A percentile compares a stretch with the other conserved stretches of the same genome.
phyloP scores from a whole-genome alignment of 2,797 vertebrate genomes.

The Alauda arvensis region DNA sequence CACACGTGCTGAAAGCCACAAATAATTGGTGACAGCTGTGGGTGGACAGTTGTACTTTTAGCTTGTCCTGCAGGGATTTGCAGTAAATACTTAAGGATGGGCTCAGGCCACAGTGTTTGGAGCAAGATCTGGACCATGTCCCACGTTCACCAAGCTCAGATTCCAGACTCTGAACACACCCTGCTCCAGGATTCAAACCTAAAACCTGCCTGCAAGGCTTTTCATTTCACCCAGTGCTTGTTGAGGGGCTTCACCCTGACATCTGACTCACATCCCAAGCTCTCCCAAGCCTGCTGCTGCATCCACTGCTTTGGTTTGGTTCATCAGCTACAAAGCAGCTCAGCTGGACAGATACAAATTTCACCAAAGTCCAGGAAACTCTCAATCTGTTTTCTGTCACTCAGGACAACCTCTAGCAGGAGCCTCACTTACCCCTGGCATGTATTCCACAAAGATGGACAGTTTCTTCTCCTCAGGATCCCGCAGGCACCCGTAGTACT shows the following conservation, averaged over 20 bases:
- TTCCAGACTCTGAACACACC: conserved; percentile 22
- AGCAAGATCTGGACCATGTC: conserved; percentile 5
- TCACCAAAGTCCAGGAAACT: not conserved
- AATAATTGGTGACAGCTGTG: conserved; percentile 51
- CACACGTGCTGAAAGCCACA: conserved; percentile 19
- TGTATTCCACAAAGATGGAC: conserved; percentile 93
- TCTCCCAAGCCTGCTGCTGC: not conserved
- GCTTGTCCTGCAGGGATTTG: conserved; percentile 35
- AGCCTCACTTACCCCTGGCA: conserved; percentile 84
- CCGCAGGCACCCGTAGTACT: conserved; percentile 88
- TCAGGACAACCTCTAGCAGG: not conserved
- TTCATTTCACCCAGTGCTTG: not conserved
- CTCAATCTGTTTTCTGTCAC: not conserved
- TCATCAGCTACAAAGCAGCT: not conserved
- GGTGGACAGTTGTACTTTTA: conserved; percentile 35
- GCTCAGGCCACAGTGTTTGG: not conserved
- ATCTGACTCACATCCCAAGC: not conserved
- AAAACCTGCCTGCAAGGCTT: not conserved
- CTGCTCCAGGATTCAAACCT: conserved; percentile 8
- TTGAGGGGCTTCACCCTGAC: not conserved
- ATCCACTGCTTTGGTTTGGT: not conserved
- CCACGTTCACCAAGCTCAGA: conserved; percentile 5
- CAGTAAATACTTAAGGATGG: conserved; percentile 37
- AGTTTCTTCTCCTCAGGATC: conserved; percentile 86
- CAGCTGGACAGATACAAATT: not conserved